Conservation (phyloP, 2,113 vertebrate species). For the Halcyon malimbica region DNA sequence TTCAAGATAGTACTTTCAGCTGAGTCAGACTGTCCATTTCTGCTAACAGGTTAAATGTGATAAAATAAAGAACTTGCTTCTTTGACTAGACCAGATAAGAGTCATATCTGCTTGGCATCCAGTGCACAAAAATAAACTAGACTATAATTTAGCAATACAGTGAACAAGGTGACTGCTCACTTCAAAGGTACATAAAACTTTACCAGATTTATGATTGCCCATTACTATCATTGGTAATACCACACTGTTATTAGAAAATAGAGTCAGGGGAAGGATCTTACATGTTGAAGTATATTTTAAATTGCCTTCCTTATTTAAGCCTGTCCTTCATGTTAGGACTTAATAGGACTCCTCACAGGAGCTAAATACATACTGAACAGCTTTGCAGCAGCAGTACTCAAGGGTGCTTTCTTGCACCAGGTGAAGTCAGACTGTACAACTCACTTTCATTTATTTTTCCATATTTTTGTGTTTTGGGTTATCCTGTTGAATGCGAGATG, state of each 20-base stretch:
- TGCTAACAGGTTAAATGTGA: background rate
- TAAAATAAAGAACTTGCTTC: background rate
- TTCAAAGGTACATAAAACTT: background rate
- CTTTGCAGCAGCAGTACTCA: background rate
- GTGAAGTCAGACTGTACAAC: background rate
- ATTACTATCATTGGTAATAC: background rate
- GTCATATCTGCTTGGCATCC: background rate
- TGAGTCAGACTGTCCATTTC: background rate
- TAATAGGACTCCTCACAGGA: background rate
- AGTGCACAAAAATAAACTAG: background rate
- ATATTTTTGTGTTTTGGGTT: background rate
- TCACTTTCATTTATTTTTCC: slow-evolving; percentile 18
- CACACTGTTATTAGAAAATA: background rate
- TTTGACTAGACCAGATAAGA: background rate
- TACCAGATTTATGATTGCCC: background rate
- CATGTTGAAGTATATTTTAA: background rate
- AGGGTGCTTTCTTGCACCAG: background rate
- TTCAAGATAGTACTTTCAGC: background rate
- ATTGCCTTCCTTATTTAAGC: background rate
- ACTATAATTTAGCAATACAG: background rate
- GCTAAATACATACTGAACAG: background rate
- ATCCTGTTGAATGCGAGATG: background rate
- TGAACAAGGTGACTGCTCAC: background rate
- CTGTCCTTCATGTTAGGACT: background rate
- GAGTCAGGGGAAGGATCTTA: background rate